Percentiles rank a stretch among this genome's conserved stretches.
Conservation (phyloP, 2,888 invertebrate species). For the Sycophila texana region DNA sequence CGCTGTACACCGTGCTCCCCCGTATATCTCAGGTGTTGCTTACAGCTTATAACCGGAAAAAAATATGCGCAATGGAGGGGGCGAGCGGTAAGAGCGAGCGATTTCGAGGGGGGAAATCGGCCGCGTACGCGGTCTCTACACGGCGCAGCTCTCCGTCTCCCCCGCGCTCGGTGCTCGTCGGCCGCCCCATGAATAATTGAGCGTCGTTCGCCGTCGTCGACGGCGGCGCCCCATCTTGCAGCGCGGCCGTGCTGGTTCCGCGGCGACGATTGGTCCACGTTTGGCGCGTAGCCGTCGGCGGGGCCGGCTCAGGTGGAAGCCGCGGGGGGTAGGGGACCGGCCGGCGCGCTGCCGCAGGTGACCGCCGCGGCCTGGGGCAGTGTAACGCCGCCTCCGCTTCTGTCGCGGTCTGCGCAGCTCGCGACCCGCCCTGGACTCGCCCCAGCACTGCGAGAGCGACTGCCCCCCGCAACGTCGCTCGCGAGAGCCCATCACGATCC, state of each 20-base stretch:
- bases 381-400: neutral
- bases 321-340: neutral
- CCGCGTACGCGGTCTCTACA: neutral
- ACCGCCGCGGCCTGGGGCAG: neutral
- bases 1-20: too few relatives aligned
- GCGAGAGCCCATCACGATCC: too few relatives aligned
- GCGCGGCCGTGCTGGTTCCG: constrained; percentile 57
- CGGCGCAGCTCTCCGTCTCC: constrained; percentile 1
- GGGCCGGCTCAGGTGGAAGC: neutral
- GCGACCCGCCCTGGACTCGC: neutral
- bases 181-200: constrained; percentile 45
- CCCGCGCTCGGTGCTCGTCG: neutral
- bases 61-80: too few relatives aligned
- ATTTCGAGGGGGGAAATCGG: too few relatives aligned
- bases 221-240: constrained; percentile 12
- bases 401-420: constrained; percentile 1
- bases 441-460: too few relatives aligned
- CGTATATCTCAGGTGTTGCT: too few relatives aligned
- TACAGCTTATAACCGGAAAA: too few relatives aligned
- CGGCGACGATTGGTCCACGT: constrained; percentile 71
- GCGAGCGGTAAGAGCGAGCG: too few relatives aligned
- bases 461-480: too few relatives aligned
- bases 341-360: constrained; percentile 4
- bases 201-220: neutral
- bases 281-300: constrained; percentile 57